A percentile compares a stretch with the other conserved stretches of the same genome.
phyloP scores from a whole-genome alignment of 2,888 invertebrate genomes.

The Eupithecia inturbata region DNA sequence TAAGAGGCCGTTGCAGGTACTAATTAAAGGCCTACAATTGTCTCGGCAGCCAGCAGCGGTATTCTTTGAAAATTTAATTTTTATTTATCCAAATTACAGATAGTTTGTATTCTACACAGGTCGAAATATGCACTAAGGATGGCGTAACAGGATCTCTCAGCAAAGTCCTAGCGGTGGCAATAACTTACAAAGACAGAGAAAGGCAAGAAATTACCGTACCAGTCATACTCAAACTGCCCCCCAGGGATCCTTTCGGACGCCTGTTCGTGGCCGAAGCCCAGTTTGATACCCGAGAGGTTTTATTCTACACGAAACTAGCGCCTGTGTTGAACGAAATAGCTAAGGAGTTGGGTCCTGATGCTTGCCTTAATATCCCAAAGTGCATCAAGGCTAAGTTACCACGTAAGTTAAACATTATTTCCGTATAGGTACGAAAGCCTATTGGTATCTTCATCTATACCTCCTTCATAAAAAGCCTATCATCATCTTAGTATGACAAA shows the following conservation, averaged over 20 bases:
- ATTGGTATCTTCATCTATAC: not conserved
- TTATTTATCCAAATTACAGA: not conserved
- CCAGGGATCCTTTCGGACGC: conserved; percentile 90
- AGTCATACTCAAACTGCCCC: conserved; percentile 90
- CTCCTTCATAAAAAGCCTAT: not conserved
- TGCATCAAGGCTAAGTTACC: conserved; percentile 89
- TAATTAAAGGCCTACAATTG: conserved; percentile 1
- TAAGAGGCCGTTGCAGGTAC: not conserved
- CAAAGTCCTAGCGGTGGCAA: conserved; percentile 90
- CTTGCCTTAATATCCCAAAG: conserved; percentile 79
- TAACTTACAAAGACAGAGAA: conserved; percentile 83
- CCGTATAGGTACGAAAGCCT: not conserved
- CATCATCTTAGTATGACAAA: too few species aligned
- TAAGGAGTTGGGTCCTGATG: conserved; percentile 80
- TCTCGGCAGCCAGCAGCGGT: not conserved
- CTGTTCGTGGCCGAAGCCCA: conserved; percentile 92
- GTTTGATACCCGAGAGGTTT: conserved; percentile 91
- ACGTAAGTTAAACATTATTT: conserved; percentile 54
- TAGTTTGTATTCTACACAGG: conserved; percentile 49
- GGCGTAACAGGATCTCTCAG: conserved; percentile 90
- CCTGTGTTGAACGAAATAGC: conserved; percentile 89
- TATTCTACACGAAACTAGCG: conserved; percentile 91
- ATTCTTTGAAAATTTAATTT: not conserved
- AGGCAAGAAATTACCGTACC: conserved; percentile 69
- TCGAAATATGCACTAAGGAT: conserved; percentile 79